Percentiles rank a stretch among this genome's conserved stretches.
Evolutionary conservation across 2,113 vertebrate species (phyloP).

Genomic region (Elachura formosa): DNA sequence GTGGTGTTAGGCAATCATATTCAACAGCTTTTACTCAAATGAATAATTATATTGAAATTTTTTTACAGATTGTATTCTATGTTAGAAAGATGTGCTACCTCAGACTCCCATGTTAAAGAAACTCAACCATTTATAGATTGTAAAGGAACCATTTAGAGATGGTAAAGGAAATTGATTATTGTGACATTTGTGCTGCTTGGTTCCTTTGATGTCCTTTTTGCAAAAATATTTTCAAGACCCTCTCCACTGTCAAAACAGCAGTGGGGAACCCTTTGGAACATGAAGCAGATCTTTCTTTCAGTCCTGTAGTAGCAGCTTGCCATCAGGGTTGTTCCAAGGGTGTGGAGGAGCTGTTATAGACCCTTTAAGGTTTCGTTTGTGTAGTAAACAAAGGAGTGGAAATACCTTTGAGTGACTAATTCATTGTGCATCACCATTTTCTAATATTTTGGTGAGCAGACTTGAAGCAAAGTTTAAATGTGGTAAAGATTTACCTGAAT

Average conservation of each 20-base stretch:
- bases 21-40: not conserved
- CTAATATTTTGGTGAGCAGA: not conserved
- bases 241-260: not conserved
- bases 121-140: not conserved
- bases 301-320: not conserved
- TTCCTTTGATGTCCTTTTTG: not conserved
- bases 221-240: rapidly evolving
- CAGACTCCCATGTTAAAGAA: not conserved
- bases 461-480: not conserved
- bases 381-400: not conserved
- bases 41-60: not conserved
- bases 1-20: not conserved
- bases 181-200: not conserved
- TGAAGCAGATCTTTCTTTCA: not conserved
- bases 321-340: not conserved
- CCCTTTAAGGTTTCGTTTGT: not conserved
- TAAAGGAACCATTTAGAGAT: too few species aligned
- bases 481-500: not conserved
- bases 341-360: not conserved
- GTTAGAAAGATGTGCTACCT: not conserved
- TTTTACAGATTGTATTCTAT: rapidly evolving
- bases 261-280: not conserved
- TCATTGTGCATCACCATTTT: rapidly evolving
- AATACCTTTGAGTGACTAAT: not conserved
- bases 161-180: too few species aligned